Percentiles rank a stretch among this genome's conserved stretches.
phyloP scores from a whole-genome alignment of 2,113 vertebrate species.

The Macroglossus sobrinus region DNA sequence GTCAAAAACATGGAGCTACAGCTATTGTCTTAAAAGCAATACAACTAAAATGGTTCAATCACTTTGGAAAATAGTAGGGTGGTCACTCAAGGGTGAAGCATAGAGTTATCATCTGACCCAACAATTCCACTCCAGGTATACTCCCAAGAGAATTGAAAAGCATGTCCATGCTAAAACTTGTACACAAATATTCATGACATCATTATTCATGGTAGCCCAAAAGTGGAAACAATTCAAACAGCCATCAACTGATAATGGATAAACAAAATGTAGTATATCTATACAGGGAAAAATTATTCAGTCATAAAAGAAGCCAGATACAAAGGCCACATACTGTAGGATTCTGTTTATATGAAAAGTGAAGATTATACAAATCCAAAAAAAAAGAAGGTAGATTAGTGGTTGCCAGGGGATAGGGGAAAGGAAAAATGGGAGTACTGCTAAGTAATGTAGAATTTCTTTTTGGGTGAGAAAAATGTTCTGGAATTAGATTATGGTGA shows the following conservation, averaged over 20 bases:
- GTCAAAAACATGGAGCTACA: not conserved
- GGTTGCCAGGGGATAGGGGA: not conserved
- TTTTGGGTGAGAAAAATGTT: not conserved
- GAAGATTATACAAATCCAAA: not conserved
- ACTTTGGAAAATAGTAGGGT: not conserved
- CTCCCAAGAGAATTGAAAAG: not conserved
- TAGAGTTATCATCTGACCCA: not conserved
- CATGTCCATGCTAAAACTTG: not conserved
- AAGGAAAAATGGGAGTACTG: not conserved
- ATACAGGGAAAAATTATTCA: not conserved
- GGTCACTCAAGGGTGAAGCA: not conserved
- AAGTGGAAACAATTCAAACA: not conserved
- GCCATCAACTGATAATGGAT: not conserved
- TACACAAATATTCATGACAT: not conserved
- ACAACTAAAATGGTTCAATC: not conserved
- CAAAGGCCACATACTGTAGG: not conserved
- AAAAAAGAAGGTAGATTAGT: not conserved
- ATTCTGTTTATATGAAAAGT: not conserved
- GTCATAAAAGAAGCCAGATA: not conserved
- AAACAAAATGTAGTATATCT: not conserved
- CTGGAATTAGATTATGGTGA: not conserved
- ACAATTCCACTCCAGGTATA: not conserved
- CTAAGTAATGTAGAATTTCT: not conserved
- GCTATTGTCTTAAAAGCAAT: constrained; percentile 14
- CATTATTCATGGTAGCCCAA: not conserved